phyloP scores from a whole-genome alignment of 2,888 invertebrate species.

The Epinotia bilunana region DNA sequence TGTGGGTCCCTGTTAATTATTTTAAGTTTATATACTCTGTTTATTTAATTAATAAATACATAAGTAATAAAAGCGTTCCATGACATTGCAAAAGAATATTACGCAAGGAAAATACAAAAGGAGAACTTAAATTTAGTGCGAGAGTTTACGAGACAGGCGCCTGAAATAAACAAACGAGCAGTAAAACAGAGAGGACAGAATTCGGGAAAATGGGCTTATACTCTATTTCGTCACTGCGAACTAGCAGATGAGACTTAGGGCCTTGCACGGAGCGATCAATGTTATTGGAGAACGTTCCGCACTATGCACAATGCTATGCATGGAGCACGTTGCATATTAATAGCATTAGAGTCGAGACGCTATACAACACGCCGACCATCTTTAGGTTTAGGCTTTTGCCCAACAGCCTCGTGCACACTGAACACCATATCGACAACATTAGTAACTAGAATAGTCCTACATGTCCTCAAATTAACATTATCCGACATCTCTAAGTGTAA shows the following conservation, averaged over 20 bases:
- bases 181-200: slow-evolving; percentile 74
- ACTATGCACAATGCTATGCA: slow-evolving; percentile 19
- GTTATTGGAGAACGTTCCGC: slow-evolving; percentile 38
- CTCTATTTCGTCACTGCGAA: slow-evolving; percentile 68
- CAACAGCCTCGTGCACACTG: not conserved
- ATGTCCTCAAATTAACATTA: too few relatives aligned
- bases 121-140: slow-evolving; percentile 75
- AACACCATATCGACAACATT: not conserved
- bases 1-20: too few relatives aligned
- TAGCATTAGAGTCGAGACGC: slow-evolving; percentile 25
- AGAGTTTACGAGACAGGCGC: slow-evolving; percentile 79
- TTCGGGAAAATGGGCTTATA: slow-evolving; percentile 70
- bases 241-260: slow-evolving; percentile 60
- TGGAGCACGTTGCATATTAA: slow-evolving; percentile 40
- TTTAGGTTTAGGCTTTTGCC: slow-evolving; percentile 8
- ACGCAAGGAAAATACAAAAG: slow-evolving; percentile 70
- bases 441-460: too few relatives aligned
- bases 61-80: slow-evolving; percentile 34
- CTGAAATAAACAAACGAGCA: slow-evolving; percentile 79
- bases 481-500: not conserved
- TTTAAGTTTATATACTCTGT: too few relatives aligned
- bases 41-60: too few relatives aligned
- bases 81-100: slow-evolving; percentile 61
- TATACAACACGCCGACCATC: slow-evolving; percentile 18
- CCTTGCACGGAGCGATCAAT: slow-evolving; percentile 34